phyloP scores from a whole-genome alignment of 2,113 vertebrate genomes.

The Pontoporia blainvillei region DNA sequence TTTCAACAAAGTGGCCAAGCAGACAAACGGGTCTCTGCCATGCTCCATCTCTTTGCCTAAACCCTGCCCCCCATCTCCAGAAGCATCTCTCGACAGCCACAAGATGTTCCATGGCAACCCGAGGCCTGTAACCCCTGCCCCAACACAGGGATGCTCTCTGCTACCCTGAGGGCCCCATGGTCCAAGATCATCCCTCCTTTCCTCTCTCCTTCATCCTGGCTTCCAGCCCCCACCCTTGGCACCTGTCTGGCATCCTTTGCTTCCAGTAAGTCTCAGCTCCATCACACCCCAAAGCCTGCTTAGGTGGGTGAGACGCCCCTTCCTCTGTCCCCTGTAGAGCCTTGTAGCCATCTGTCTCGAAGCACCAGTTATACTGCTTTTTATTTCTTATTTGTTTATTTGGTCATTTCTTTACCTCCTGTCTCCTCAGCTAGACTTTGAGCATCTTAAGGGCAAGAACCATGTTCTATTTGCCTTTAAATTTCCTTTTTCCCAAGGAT shows the following conservation, averaged over 20 bases:
- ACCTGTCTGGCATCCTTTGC: background rate
- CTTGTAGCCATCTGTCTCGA: background rate
- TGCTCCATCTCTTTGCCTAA: background rate
- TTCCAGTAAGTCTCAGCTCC: background rate
- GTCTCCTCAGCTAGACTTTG: background rate
- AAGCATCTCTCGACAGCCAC: background rate
- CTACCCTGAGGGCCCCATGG: no score
- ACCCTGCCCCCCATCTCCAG: background rate
- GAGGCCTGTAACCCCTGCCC: background rate
- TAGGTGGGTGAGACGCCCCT: background rate
- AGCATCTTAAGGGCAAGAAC: background rate
- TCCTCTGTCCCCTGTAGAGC: background rate
- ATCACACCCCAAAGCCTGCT: background rate
- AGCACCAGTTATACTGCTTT: background rate
- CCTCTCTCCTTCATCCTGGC: background rate
- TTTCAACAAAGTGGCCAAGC: background rate
- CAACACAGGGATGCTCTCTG: background rate
- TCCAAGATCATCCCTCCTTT: background rate
- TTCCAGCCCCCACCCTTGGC: background rate
- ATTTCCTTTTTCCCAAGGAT: background rate
- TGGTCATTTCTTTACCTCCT: background rate
- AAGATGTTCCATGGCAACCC: background rate
- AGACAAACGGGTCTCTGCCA: background rate
- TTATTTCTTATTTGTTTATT: background rate
- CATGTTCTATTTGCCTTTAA: background rate